Percentiles rank a stretch among this genome's conserved stretches.
Evolutionary conservation across 2,113 vertebrate species (phyloP).

Genomic region (Sebastes schlegelii): DNA sequence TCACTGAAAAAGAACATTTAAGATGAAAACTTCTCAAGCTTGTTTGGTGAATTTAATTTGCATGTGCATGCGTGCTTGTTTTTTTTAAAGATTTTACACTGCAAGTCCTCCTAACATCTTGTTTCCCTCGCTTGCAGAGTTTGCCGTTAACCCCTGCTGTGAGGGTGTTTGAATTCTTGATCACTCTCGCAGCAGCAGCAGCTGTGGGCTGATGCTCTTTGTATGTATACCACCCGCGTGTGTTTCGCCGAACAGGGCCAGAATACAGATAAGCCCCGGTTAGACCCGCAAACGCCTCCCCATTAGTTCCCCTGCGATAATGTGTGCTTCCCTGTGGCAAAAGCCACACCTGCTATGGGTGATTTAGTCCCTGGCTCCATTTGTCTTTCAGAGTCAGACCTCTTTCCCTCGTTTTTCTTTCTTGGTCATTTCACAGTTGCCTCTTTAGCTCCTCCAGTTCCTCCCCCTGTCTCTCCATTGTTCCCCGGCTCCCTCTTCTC

Average conservation of each 20-base stretch:
- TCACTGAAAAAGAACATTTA: conserved; percentile 1
- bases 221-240: conserved; percentile 46
- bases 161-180: conserved; percentile 45
- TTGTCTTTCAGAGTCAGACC: conserved; percentile 34
- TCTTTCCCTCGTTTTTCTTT: conserved; percentile 28
- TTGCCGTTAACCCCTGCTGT: conserved; percentile 33
- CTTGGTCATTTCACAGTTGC: conserved; percentile 31
- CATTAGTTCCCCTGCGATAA: conserved; percentile 24
- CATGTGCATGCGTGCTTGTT: neutral
- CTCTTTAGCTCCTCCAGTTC: conserved; percentile 3
- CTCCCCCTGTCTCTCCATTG: conserved; percentile 20
- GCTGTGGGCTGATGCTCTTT: conserved; percentile 58
- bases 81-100: neutral
- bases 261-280: conserved; percentile 67
- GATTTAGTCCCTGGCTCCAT: conserved; percentile 32
- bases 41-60: conserved; percentile 12
- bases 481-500: conserved; percentile 19
- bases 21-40: conserved; percentile 12
- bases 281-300: conserved; percentile 38
- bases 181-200: conserved; percentile 41
- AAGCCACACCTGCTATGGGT: conserved; percentile 46
- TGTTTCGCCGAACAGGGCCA: conserved; percentile 44
- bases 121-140: conserved; percentile 18
- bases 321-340: conserved; percentile 32
- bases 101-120: conserved; percentile 11